These are phyloP conservation scores for Elaphurus davidianus DNA, from an alignment of 2,113 vertebrate genomes.

Conservation along the genomic window DNA sequence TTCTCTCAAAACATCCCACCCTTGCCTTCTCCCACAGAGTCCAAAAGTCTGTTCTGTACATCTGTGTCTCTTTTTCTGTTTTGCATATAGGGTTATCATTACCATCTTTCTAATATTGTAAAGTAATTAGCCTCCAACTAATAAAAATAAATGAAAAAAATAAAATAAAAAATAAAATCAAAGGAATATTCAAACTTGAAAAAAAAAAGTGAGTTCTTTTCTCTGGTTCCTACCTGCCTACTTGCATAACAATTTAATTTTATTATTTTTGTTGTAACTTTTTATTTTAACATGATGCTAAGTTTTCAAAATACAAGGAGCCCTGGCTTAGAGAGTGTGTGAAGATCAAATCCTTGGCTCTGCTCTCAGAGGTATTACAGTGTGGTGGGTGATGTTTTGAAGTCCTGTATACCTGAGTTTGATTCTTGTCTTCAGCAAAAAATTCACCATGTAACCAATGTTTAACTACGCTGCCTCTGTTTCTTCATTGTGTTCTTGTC, in stretches of 20 bases:
- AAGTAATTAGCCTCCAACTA: no score
- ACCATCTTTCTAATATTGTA: no score
- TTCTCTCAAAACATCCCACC: no score
- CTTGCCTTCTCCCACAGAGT: no score
- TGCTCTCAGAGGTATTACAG: neutral
- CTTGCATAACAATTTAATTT: neutral
- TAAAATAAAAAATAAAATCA: no score
- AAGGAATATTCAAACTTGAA: no score
- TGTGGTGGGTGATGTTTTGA: neutral
- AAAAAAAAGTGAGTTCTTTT: neutral
- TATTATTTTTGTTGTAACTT: neutral
- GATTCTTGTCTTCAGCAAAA: neutral
- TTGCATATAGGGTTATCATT: no score
- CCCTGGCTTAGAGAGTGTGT: neutral
- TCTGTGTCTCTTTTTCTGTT: no score
- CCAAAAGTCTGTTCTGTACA: no score
- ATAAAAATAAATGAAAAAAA: no score
- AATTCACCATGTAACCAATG: neutral
- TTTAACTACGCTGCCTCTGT: neutral
- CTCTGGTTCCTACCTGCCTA: neutral
- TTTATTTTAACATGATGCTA: neutral
- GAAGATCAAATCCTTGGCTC: neutral
- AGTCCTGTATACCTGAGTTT: neutral
- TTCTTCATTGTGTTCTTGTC: neutral
- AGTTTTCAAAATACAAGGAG: neutral